These are phyloP conservation scores for Teleiodes luculella DNA, from an alignment of 2,888 invertebrate species.

Conservation along the genomic window DNA sequence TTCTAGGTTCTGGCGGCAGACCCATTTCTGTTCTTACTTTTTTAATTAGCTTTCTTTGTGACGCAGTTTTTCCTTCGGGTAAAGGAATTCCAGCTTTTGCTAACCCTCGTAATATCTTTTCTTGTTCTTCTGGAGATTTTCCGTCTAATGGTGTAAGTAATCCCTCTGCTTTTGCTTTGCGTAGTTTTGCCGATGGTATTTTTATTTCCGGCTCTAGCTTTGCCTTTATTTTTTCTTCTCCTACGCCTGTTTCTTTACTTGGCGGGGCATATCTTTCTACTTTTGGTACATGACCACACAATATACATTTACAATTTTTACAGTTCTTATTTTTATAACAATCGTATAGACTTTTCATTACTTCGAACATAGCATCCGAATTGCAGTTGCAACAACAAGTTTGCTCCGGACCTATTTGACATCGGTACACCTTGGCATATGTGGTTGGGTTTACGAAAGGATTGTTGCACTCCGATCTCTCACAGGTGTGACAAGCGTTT, in stretches of 20 bases:
- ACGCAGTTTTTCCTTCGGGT: slow-evolving; percentile 32
- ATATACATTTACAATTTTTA: slow-evolving; percentile 54
- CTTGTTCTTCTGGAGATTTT: slow-evolving; percentile 23
- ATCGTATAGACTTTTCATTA: slow-evolving; percentile 62
- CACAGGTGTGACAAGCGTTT: not conserved
- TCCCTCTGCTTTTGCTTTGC: slow-evolving; percentile 30
- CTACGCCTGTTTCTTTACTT: not conserved
- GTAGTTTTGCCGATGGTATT: slow-evolving; percentile 22
- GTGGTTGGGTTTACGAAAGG: not conserved
- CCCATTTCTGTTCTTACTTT: slow-evolving; percentile 34
- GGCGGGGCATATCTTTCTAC: not conserved
- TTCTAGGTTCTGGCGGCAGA: slow-evolving; percentile 26
- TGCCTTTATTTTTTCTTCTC: not conserved
- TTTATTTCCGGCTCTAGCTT: slow-evolving; percentile 3
- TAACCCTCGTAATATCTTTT: not conserved
- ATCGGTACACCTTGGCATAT: slow-evolving; percentile 36
- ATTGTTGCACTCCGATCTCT: not conserved
- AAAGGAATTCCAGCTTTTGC: slow-evolving; percentile 23
- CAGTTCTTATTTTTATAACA: slow-evolving; percentile 63
- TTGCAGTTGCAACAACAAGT: slow-evolving; percentile 54
- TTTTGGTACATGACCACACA: slow-evolving; percentile 38
- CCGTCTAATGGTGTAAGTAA: slow-evolving; percentile 25
- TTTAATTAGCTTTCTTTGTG: slow-evolving; percentile 31
- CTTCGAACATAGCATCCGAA: slow-evolving; percentile 65
- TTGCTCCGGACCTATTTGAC: slow-evolving; percentile 36